Conservation (phyloP, 2,797 vertebrate genomes). For the Lutjanus argentimaculatus region DNA sequence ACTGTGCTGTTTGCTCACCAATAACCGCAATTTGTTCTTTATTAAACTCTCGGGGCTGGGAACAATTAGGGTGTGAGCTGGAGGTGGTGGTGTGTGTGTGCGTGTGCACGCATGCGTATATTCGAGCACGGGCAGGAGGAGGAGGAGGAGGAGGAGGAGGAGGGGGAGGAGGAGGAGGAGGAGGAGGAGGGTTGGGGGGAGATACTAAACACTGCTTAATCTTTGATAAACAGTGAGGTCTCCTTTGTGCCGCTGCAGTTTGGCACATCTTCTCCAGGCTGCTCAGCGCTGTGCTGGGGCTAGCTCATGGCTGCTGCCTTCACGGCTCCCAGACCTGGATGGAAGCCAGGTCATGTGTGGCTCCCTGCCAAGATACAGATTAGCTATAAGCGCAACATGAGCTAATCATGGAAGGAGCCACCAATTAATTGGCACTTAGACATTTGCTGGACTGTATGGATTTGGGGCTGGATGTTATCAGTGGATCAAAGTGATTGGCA, state of each 20-base stretch:
- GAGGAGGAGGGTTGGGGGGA: conserved; percentile 34
- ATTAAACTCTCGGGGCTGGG: conserved; percentile 81
- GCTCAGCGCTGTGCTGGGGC: conserved; percentile 31
- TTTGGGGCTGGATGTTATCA: conserved; percentile 55
- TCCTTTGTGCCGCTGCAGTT: conserved; percentile 75
- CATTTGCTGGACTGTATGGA: conserved; percentile 67
- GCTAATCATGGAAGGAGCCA: conserved; percentile 82
- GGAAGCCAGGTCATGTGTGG: conserved; percentile 82
- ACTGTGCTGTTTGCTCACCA: conserved; percentile 81
- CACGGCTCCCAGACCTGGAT: conserved; percentile 71
- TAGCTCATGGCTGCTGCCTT: conserved; percentile 61
- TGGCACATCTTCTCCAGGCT: conserved; percentile 65
- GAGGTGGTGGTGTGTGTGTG: conserved; percentile 32
- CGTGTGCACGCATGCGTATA: conserved; percentile 10
- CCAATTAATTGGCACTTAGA: conserved; percentile 81
- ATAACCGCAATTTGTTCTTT: conserved; percentile 81
- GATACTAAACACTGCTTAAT: conserved; percentile 80
- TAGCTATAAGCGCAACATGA: conserved; percentile 83
- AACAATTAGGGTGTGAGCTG: conserved; percentile 78
- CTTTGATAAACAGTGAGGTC: conserved; percentile 82
- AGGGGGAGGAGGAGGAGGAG: conserved; percentile 16
- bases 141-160: conserved; percentile 27
- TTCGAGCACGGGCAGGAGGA: conserved; percentile 36
- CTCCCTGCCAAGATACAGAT: conserved; percentile 81
- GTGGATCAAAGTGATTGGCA: conserved; percentile 53